phyloP scores from a whole-genome alignment of 1,140 invertebrate genomes.

The Rhynchophorus ferrugineus region DNA sequence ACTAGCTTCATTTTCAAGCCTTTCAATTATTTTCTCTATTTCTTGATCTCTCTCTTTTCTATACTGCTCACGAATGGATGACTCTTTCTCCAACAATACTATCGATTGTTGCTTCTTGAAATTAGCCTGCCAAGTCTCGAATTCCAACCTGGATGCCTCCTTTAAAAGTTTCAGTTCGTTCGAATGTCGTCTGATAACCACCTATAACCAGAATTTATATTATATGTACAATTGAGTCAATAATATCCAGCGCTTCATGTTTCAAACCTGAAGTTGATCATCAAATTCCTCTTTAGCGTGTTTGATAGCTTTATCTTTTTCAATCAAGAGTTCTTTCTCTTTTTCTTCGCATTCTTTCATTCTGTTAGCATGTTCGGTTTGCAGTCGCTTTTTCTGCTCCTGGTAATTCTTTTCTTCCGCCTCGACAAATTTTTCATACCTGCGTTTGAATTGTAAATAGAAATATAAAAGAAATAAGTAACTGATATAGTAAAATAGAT shows the following conservation, averaged over 20 bases:
- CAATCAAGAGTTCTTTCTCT: conserved; percentile 34
- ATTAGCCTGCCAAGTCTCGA: conserved; percentile 47
- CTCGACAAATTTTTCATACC: conserved; percentile 49
- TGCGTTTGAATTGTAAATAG: no score
- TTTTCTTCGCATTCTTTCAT: conserved; percentile 45
- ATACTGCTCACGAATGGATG: conserved; percentile 50
- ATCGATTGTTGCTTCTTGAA: conserved; percentile 50
- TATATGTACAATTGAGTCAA: conserved; percentile 2
- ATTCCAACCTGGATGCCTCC: conserved; percentile 49
- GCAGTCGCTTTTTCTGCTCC: conserved; percentile 45
- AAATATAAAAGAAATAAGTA: no score
- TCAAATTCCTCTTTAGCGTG: conserved; percentile 43
- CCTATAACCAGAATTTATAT: conserved; percentile 5
- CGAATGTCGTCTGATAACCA: conserved; percentile 40
- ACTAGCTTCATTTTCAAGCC: conserved; percentile 52
- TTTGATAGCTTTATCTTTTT: conserved; percentile 42
- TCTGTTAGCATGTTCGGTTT: conserved; percentile 42
- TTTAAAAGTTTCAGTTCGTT: conserved; percentile 48
- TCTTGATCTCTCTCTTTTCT: conserved; percentile 56
- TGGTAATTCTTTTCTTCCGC: conserved; percentile 47
- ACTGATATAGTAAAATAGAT: no score
- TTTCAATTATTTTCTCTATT: conserved; percentile 56
- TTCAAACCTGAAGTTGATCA: conserved; percentile 40
- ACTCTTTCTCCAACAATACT: conserved; percentile 50
- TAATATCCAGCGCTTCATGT: no score